Evolutionary conservation across 2,888 invertebrate genomes (phyloP).

Genomic region (Metalampra italica): DNA sequence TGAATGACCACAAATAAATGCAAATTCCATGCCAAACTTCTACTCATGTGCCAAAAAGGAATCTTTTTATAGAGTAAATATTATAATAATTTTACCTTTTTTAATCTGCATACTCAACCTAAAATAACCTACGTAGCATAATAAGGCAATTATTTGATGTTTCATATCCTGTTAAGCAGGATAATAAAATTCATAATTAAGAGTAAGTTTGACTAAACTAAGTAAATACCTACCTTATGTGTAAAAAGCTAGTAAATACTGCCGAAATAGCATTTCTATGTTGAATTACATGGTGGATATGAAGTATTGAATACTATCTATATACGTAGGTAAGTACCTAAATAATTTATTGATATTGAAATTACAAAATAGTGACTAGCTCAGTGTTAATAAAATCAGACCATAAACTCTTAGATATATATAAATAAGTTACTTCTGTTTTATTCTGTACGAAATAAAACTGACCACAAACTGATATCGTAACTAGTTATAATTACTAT

Average conservation of each 20-base stretch:
- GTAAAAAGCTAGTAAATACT: slow-evolving; percentile 6
- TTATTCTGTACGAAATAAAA: not conserved
- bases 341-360: no score
- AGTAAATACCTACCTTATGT: not conserved
- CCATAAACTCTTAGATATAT: not conserved
- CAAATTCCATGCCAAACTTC: slow-evolving; percentile 2
- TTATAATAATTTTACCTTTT: not conserved
- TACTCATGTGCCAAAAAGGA: slow-evolving; percentile 4
- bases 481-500: not conserved
- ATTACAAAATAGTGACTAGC: no score
- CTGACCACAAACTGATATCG: slow-evolving; percentile 4
- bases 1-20: not conserved
- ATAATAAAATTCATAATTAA: no score
- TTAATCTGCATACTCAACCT: not conserved
- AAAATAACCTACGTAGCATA: not conserved
- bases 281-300: not conserved
- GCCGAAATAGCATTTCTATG: slow-evolving; percentile 1
- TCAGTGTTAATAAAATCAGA: not conserved
- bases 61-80: slow-evolving; percentile 2
- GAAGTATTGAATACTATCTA: no score
- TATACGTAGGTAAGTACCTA: no score
- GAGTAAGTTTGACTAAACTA: no score
- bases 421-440: not conserved
- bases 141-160: slow-evolving; percentile 4
- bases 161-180: not conserved